A percentile compares a stretch with the other conserved stretches of the same genome.
Evolutionary conservation across 2,888 invertebrate species (phyloP).

Genomic region (Rhagium mordax): DNA sequence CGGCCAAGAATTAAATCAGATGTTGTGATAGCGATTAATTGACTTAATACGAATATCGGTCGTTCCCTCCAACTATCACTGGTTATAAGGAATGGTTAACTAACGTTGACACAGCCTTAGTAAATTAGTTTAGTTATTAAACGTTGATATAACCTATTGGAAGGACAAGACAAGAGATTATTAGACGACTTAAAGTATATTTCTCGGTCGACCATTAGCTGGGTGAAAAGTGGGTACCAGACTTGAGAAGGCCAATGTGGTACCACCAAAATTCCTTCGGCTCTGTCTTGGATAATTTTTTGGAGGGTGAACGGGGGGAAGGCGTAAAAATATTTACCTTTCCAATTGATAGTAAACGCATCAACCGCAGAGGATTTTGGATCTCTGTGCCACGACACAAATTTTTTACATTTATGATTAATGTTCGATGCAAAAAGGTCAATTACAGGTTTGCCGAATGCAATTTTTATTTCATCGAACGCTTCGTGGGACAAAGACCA

Average conservation of each 20-base stretch:
- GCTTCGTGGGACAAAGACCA: neutral
- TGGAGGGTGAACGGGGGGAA: neutral
- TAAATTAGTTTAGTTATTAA: too few species aligned
- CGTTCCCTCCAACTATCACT: too few species aligned
- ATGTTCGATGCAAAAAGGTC: neutral
- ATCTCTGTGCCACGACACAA: neutral
- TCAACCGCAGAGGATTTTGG: neutral
- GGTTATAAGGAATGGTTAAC: too few species aligned
- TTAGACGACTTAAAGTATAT: slow-evolving; percentile 27
- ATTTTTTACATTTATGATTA: slow-evolving; percentile 5
- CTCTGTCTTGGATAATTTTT: too few species aligned
- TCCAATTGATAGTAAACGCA: slow-evolving; percentile 2
- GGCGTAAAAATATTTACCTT: neutral
- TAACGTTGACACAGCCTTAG: too few species aligned
- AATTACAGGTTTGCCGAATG: neutral
- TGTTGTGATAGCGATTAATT: too few species aligned
- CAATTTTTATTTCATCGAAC: neutral
- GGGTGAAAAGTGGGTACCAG: slow-evolving; percentile 38
- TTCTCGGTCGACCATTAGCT: neutral
- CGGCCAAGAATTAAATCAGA: too few species aligned
- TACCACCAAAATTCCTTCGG: too few species aligned
- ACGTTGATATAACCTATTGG: slow-evolving; percentile 19
- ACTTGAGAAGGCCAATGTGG: slow-evolving; percentile 32
- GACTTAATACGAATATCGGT: too few species aligned
- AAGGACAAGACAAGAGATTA: slow-evolving; percentile 33